Percentiles rank a stretch among this genome's conserved stretches.
Conservation (phyloP, 23 tunicate species). For the Aplidium turbinatum region DNA sequence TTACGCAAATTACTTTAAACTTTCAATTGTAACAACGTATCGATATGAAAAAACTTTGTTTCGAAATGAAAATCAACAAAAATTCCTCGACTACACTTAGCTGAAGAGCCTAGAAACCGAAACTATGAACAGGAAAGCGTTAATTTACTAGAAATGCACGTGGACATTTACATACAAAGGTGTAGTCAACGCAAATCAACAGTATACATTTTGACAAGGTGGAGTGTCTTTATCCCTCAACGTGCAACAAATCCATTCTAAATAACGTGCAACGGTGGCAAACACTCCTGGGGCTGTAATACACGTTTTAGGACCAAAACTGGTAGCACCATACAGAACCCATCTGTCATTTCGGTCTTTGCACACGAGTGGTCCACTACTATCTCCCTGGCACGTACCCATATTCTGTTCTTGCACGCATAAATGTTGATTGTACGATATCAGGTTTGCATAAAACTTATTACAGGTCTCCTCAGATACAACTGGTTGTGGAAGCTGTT, state of each 20-base stretch:
- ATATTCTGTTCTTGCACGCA: conserved; percentile 15
- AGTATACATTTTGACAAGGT: too few relatives aligned
- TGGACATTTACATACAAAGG: too few relatives aligned
- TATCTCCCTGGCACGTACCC: conserved; percentile 76
- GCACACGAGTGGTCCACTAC: conserved; percentile 77
- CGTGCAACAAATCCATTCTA: conserved; percentile 60
- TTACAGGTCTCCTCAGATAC: conserved; percentile 22
- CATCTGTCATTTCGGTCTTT: conserved; percentile 52
- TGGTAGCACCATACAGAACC: conserved; percentile 69
- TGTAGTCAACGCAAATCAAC: too few relatives aligned
- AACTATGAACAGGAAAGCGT: too few relatives aligned
- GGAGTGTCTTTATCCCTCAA: conserved; percentile 27
- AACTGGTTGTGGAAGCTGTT: conserved; percentile 49
- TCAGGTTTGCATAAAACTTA: conserved; percentile 38
- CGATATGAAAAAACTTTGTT: too few relatives aligned
- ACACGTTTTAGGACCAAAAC: conserved; percentile 65
- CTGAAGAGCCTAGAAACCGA: too few relatives aligned
- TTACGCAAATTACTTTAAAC: too few relatives aligned
- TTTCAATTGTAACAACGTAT: too few relatives aligned
- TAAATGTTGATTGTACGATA: conserved; percentile 31
- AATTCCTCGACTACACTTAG: too few relatives aligned
- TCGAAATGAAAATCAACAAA: too few relatives aligned
- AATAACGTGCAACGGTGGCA: conserved; percentile 38
- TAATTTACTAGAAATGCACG: too few relatives aligned
- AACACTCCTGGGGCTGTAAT: conserved; percentile 52